Conservation (phyloP, 2,888 invertebrate species). For the Nowickia ferox region DNA sequence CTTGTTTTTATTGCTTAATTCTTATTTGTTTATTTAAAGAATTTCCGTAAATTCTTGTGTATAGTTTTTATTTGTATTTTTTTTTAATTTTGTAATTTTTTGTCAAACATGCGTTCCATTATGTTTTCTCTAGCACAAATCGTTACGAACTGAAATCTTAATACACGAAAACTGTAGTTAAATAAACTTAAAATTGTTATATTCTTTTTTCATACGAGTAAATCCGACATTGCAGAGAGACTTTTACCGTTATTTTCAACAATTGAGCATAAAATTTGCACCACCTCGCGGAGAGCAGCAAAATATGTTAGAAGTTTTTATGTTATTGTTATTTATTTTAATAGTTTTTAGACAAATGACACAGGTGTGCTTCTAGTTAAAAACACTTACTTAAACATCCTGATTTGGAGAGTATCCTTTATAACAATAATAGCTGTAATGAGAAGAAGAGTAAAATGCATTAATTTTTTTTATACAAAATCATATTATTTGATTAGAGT, state of each 20-base stretch:
- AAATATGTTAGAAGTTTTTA: conserved; percentile 40
- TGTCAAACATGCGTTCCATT: conserved; percentile 2
- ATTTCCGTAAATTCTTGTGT: conserved; percentile 56
- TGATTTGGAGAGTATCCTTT: conserved; percentile 20
- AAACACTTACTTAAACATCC: not conserved
- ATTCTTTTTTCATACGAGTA: conserved; percentile 26
- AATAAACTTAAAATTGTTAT: conserved; percentile 59
- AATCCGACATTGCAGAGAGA: conserved; percentile 26
- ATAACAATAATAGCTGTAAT: conserved; percentile 50
- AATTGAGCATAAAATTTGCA: conserved; percentile 39
- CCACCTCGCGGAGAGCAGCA: conserved; percentile 27
- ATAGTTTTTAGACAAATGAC: conserved; percentile 15
- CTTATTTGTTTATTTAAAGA: conserved; percentile 48
- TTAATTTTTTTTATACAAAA: not conserved
- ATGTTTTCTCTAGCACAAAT: conserved; percentile 61
- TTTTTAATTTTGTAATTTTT: conserved; percentile 24
- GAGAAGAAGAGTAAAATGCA: conserved; percentile 29
- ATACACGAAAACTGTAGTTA: conserved; percentile 48
- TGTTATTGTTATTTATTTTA: not conserved
- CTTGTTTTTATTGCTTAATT: conserved; percentile 15
- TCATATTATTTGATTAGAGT: not conserved
- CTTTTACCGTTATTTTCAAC: conserved; percentile 56
- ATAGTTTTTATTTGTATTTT: conserved; percentile 7
- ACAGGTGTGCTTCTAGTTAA: conserved; percentile 59
- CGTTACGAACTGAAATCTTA: conserved; percentile 66